phyloP scores from a whole-genome alignment of 2,797 vertebrate species.

The Lithobates sylvaticus region DNA sequence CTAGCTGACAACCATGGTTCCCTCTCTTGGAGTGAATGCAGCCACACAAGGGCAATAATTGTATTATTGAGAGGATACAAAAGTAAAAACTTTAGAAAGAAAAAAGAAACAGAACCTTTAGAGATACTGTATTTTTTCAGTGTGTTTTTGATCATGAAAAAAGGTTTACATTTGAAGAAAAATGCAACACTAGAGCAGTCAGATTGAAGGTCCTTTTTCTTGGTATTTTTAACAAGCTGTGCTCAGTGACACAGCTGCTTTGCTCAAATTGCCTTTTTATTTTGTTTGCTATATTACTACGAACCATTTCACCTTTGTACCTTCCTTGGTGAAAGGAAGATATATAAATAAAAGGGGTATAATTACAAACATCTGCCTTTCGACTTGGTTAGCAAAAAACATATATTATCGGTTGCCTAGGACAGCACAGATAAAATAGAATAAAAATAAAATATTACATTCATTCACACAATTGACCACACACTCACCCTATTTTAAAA shows the following conservation, averaged over 20 bases:
- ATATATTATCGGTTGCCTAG: not conserved
- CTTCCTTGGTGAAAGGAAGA: not conserved
- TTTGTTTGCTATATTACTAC: not conserved
- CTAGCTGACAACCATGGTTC: too few relatives aligned
- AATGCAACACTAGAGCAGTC: not conserved
- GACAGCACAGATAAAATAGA: not conserved
- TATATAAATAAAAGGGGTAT: not conserved
- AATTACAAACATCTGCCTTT: not conserved
- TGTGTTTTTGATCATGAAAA: not conserved
- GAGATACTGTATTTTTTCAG: too few relatives aligned
- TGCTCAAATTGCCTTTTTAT: not conserved
- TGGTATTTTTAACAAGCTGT: not conserved
- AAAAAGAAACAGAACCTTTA: too few relatives aligned
- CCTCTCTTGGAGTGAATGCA: too few relatives aligned
- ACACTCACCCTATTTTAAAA: not conserved
- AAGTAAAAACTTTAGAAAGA: too few relatives aligned
- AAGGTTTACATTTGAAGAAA: not conserved
- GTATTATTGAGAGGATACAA: too few relatives aligned
- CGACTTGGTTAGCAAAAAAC: not conserved
- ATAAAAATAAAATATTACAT: too few relatives aligned
- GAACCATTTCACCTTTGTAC: not conserved
- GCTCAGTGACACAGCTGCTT: not conserved
- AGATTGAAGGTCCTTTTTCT: not conserved
- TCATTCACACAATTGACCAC: not conserved
- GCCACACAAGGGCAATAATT: too few relatives aligned